Conservation (phyloP, 92 coral and sea anemone species). For the Scolanthus callimorphus region DNA sequence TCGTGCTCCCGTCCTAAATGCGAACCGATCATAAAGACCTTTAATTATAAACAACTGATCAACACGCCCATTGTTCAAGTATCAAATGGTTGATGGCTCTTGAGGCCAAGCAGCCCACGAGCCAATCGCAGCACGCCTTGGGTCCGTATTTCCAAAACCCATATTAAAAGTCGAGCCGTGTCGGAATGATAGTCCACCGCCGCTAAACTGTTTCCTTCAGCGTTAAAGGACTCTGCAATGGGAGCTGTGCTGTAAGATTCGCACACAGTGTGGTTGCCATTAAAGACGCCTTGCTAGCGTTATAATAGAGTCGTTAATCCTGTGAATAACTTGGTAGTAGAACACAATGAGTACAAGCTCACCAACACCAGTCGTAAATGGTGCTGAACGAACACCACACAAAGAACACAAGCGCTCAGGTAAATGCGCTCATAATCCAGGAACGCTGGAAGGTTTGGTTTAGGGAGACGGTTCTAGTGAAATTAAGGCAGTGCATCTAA, state of each 20-base stretch:
- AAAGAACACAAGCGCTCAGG: slow-evolving; percentile 8
- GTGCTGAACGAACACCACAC: not conserved
- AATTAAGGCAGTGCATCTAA: not conserved
- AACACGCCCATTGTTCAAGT: slow-evolving; percentile 6
- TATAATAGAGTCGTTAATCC: too few species aligned
- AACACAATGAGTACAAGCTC: not conserved
- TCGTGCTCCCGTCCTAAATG: too few species aligned
- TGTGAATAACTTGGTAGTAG: not conserved
- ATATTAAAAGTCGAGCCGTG: too few species aligned
- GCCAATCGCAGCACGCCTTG: too few species aligned
- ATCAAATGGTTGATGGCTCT: slow-evolving; percentile 31
- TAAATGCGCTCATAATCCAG: slow-evolving; percentile 2
- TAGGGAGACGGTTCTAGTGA: not conserved
- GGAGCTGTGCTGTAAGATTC: not conserved
- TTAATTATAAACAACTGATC: slow-evolving; percentile 15
- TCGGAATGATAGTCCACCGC: too few species aligned
- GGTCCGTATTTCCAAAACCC: too few species aligned
- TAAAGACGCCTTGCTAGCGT: not conserved
- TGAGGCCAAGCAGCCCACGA: slow-evolving; percentile 6
- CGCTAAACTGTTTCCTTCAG: too few species aligned
- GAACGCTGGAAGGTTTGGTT: not conserved
- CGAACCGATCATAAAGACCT: too few species aligned
- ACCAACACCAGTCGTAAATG: not conserved
- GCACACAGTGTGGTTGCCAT: slow-evolving; percentile 7
- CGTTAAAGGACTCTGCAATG: too few species aligned